Base-by-base conservation (phyloP, 2,888 invertebrate species). In the Bugulina stolonifera region DNA sequence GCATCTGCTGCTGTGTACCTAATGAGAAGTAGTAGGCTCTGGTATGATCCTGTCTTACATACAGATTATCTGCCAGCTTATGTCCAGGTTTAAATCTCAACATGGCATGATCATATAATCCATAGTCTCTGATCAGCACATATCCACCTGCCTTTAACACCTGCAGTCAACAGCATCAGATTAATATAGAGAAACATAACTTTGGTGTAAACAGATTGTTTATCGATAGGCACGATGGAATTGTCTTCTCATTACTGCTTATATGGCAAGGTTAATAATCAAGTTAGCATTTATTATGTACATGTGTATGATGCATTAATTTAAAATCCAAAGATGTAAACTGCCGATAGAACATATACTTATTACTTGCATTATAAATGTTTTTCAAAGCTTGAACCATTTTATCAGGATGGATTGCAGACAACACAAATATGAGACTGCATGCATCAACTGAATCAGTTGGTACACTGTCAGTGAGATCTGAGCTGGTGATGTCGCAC, bases 11-110 rank as follows among this genome's bases (percentile, higher is more conserved):
- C 5, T 14, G 27, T 27, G 32, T 75, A 85, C 86, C 85, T 76
- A 79, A 75, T 25, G 84, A 80, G 77, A 87, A 88, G 77, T 86
- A 88, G 77, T 82, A 88, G 1, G 87, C 86, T 89, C 94, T 89
- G 0, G 97, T 98, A 0, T 96, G 96, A 88, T 99, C 98, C 84
- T 97, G 97, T 25, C 98, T 87, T 88, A 94, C 92, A 82, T 98
- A 99, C 78, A 95, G 92, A 82, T 94, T 93, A 1, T 97, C 94
- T 0, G 89, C 85, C 71, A 98, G 91, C 84, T 97, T 96, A 81
- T 93, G 91, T 0, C 95, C 96, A 0, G 93, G 89, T 75, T 93
- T 91, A 82, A 99, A 99, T 52, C 98, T 87, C 71, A 98, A 81
- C 86, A 97, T 96, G 0, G 98, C 93, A 91, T 97, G 93, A 83